Percentiles rank a stretch among this genome's conserved stretches.
These are phyloP conservation scores for Crotalus horridus DNA, from an alignment of 2,113 vertebrate species.

Conservation along the genomic window DNA sequence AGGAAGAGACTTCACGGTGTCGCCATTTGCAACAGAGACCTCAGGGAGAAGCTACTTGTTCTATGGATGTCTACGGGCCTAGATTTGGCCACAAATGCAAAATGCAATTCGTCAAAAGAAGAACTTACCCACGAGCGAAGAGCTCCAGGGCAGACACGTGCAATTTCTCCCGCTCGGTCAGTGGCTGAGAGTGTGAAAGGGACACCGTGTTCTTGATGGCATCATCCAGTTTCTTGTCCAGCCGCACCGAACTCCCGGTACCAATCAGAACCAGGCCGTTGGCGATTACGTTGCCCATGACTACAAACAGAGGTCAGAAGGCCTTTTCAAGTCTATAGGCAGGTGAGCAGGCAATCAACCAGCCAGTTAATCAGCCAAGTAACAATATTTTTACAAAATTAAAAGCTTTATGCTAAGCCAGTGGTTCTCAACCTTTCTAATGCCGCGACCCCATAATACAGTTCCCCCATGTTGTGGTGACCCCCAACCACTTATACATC, in stretches of 20 bases:
- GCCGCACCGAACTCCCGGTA: slow-evolving; percentile 70
- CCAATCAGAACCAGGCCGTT: slow-evolving; percentile 83
- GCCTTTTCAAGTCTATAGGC: background rate
- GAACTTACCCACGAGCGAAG: slow-evolving; percentile 84
- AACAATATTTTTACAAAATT: background rate
- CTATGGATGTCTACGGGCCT: background rate
- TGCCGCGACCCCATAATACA: too few relatives aligned
- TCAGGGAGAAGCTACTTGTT: background rate
- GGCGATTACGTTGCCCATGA: slow-evolving; percentile 86
- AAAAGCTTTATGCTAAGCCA: background rate
- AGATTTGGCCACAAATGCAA: background rate
- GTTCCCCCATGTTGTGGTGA: too few relatives aligned
- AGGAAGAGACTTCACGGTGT: background rate
- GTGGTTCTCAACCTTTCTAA: too few relatives aligned
- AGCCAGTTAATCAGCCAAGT: background rate
- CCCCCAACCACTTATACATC: too few relatives aligned
- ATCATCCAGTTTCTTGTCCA: slow-evolving; percentile 73
- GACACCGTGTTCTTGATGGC: slow-evolving; percentile 74
- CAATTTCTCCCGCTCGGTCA: slow-evolving; percentile 80
- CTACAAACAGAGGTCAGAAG: slow-evolving; percentile 56
- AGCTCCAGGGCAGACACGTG: slow-evolving; percentile 81
- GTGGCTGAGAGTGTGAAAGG: slow-evolving; percentile 70
- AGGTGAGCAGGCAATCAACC: background rate
- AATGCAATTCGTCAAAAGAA: background rate
- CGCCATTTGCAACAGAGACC: background rate